Evolutionary conservation across 2,113 vertebrate species (phyloP).

Genomic region (Oreocharis arfaki): DNA sequence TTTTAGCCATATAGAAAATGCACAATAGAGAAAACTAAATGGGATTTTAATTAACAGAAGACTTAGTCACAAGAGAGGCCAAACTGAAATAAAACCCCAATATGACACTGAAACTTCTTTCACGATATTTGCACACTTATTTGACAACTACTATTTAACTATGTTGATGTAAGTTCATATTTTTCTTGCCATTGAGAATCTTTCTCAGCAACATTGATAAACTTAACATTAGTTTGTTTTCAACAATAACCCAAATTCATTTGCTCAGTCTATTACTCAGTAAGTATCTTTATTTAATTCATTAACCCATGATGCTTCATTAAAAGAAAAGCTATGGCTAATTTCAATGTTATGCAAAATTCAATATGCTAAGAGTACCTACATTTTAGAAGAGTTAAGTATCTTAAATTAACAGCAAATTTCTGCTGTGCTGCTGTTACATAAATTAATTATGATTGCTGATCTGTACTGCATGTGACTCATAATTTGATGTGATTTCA

Average conservation of each 20-base stretch:
- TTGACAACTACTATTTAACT: not conserved
- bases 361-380: not conserved
- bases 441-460: not conserved
- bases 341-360: not conserved
- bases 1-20: not conserved
- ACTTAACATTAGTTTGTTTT: not conserved
- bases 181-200: not conserved
- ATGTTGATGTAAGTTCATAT: not conserved
- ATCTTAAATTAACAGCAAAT: not conserved
- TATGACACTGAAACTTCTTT: not conserved
- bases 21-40: not conserved
- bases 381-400: not conserved
- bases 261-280: slow-evolving; percentile 1
- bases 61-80: not conserved
- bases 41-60: slow-evolving; percentile 7
- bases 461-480: not conserved
- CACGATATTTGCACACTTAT: not conserved
- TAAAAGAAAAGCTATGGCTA: not conserved
- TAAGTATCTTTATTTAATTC: not conserved
- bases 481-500: not conserved
- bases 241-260: not conserved
- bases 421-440: not conserved
- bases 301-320: not conserved
- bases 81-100: not conserved
- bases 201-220: not conserved